Conservation (phyloP, 2,113 vertebrate genomes). For the Uria lomvia region DNA sequence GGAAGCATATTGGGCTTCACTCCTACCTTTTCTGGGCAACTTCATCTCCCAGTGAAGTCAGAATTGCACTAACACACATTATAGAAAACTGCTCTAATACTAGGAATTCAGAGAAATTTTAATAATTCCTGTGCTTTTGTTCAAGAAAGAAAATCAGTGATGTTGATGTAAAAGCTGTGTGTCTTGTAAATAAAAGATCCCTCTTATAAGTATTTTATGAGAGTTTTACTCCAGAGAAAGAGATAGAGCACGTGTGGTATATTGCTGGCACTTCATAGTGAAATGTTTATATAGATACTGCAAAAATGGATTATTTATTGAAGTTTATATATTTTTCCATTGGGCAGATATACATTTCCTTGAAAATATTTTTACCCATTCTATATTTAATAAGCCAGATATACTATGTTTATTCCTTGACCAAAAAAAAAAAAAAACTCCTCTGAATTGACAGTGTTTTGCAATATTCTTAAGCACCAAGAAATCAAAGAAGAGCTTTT, state of each 20-base stretch:
- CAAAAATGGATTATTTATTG: not conserved
- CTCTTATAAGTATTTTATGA: not conserved
- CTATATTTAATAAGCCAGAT: not conserved
- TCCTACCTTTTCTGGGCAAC: not conserved
- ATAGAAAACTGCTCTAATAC: not conserved
- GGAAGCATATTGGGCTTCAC: not conserved
- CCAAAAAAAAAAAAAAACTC: not conserved
- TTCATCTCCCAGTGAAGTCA: not conserved
- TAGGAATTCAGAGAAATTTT: not conserved
- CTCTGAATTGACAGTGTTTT: not conserved
- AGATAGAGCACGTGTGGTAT: not conserved
- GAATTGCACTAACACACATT: not conserved
- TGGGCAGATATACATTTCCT: not conserved
- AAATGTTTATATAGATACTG: not conserved
- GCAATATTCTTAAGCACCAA: not conserved
- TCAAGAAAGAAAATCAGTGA: not conserved
- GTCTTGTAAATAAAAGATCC: not conserved
- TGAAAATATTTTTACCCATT: not conserved
- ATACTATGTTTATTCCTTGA: not conserved
- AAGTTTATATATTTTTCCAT: not conserved
- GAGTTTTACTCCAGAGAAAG: not conserved
- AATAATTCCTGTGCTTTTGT: not conserved
- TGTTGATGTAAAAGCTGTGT: not conserved
- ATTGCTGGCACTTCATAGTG: not conserved
- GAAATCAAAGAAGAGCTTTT: constrained; percentile 31